A percentile compares a stretch with the other conserved stretches of the same genome.
Conservation (phyloP, 2,888 invertebrate species). For the Melinaea marsaeus region DNA sequence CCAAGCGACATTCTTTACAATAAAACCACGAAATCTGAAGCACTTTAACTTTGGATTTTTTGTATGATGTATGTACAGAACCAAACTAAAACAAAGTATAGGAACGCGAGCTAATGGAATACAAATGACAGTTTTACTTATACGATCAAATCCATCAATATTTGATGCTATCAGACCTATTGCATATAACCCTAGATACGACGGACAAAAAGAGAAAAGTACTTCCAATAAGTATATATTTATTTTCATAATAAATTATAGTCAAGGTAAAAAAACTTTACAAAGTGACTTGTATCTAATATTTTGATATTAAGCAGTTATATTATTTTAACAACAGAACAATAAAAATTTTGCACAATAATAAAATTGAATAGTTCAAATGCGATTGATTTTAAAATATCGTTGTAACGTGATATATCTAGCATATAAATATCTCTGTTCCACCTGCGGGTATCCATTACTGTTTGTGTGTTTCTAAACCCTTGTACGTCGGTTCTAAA, state of each 20-base stretch:
- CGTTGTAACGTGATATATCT: slow-evolving; percentile 13
- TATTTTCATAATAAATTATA: too few relatives aligned
- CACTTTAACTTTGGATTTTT: too few relatives aligned
- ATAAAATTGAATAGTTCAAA: too few relatives aligned
- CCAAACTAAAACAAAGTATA: slow-evolving; percentile 32
- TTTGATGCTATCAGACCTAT: slow-evolving; percentile 41
- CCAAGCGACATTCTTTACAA: slow-evolving; percentile 18
- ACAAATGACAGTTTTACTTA: slow-evolving; percentile 63
- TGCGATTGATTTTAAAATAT: too few relatives aligned
- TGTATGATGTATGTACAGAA: too few relatives aligned
- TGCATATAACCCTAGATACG: slow-evolving; percentile 6
- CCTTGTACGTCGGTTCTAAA: slow-evolving; percentile 42
- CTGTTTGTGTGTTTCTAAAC: slow-evolving; percentile 50
- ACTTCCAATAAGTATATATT: too few relatives aligned
- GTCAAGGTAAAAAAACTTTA: too few relatives aligned
- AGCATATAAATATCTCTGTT: slow-evolving; percentile 15
- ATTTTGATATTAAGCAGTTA: too few relatives aligned
- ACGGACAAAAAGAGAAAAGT: neutral
- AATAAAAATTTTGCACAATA: too few relatives aligned
- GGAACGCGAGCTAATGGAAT: slow-evolving; percentile 55
- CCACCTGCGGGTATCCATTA: slow-evolving; percentile 46
- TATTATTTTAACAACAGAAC: too few relatives aligned
- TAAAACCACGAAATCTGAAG: slow-evolving; percentile 14
- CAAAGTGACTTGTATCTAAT: too few relatives aligned
- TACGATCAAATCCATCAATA: slow-evolving; percentile 63